Base-by-base conservation (phyloP, 2,797 vertebrate genomes). In the Lacerta viridis region DNA sequence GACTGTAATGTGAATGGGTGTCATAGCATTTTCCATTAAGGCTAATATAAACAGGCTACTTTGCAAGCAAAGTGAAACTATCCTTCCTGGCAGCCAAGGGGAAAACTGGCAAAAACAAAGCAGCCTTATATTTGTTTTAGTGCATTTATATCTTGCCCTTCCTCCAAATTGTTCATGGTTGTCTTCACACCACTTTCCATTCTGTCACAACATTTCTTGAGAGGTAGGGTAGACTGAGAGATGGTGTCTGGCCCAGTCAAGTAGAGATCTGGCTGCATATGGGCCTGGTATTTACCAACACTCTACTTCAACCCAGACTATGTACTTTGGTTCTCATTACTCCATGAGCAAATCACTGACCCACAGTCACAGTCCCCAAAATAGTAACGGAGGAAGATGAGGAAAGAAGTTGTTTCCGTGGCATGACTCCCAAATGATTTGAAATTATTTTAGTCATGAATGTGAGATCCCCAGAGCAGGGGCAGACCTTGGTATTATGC, bases 1-100 rank as follows among this genome's bases (percentile, higher is more conserved):
- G 74, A n/a, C 61, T 83, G 77, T 85, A 85, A 85, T 80, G 78
- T 76, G 77, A 81, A 66, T 66, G 72, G 72, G 80, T 83, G n/a
- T 83, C 41, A 29, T 68, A 88, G 41, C 72, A 88, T 61, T 83
- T 88, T 69, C 72, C n/a, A 83, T 88, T 83, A 88, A 11, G 74
- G 13, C 25, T 17, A 75, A 87, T 82, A 88, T 77, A 55, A 83
- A 77, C 43, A 83, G 66, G n/a, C 46, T 68, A 55, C 61, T 88
- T 83, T 80, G 69, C 81, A 85, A 89, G 77, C 69, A 89, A 80
- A 75, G 69, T 55, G 59, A 81, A 68, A 80, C 20, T 69, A 66
- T 77, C n/a, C 15, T 39, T 83, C 46, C 41, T 64, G 33, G 36
- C 23, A 39, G n/a, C 43, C 23, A 25, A 66, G 6, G 29, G 18